Base-by-base conservation (phyloP, 2,113 vertebrate genomes). In the Vimba vimba region DNA sequence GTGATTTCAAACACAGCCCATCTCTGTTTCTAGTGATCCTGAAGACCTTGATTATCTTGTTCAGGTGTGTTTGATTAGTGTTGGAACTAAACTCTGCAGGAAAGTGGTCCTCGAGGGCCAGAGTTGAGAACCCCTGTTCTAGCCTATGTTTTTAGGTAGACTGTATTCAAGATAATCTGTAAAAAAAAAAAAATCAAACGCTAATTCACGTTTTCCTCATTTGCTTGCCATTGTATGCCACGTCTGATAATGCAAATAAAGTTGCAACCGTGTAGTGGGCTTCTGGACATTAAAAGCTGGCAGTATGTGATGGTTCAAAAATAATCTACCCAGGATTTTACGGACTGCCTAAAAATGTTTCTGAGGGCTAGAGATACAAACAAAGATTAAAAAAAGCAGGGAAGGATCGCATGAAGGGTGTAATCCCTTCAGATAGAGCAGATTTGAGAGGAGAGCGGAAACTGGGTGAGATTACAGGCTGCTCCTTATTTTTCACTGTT, bases 381-480 rank as follows among this genome's bases (percentile, higher is more conserved):
- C 43, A 82, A 23, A 80, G 82, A 90, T 91, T 89, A 80, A 79
- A 90, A 86, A 83, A 86, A 83, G 59, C 75, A 55, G 43, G 69
- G 39, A 21, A 82, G 79, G 75, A 89, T 87, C 90, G 81, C 59
- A 79, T 78, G 57, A 55, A 80, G 69, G 47, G 79, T 84, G 86
- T 88, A 87, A 89, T 91, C 88, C 62, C 25, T 74, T 52, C 83
- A 79, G 82, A 90, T 83, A 80, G 87, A 89, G 77, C 47, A 88
- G 83, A 90, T 88, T 73, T 83, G 75, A 77, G 68, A 19, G 6
- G 27, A 69, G 55, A 76, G 36, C 11, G n/a, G 27, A 45, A 75
- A 75, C 82, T 4, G 43, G 21, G n/a, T 27, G 52, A 50, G 50
- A 73, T 80, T 85, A 77, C 12, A 4, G 47, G 36, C 60, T 47